Evolutionary conservation across 2,888 invertebrate species (phyloP), one percentile per base, ranked within the genome.

Genomic region (Dynastes tityus): DNA sequence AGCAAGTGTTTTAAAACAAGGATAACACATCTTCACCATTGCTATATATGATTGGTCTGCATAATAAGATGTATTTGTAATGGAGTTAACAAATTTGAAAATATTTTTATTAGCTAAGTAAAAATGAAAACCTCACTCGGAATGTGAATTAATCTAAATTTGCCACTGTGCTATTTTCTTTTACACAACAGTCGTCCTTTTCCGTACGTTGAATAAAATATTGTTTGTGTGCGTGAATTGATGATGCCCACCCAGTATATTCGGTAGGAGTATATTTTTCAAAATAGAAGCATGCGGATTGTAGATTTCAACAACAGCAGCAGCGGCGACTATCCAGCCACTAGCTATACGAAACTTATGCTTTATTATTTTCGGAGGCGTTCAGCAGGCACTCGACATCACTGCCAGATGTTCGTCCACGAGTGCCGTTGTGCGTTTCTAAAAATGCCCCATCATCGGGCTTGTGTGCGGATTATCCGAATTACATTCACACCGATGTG

Each of bases 341-440:
- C 40, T 16, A 16, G 2, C 8, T 22, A 37, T 29, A 61, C 22
- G 61, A 61, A 68, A 68, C 67, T 73, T 45, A 8, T 73, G 11
- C 58, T 73, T 73, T 73, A 61, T 73, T 73, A 73, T 73, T 73
- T 73, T 73, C 45, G 73, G 61, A 73, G 58, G 58, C 32, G 61
- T 73, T 58, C 73, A 73, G 53, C 53, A 45, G 37, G n/a, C 16
- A 32, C 37, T 55, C 71, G 37, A 16, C 67, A 49, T 68, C 67
- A 49, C 16, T 61, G 27, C 73, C 73, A 73, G 73, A 73, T 73
- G 73, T 73, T 73, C 73, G 61, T 58, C 73, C 55, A 45, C 45
- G 53, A 55, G 55, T 70, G 70, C 45, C 71, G 71, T 55, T 55
- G 29, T 68, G 32, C 58, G 27, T 45, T 73, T 73, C 73, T 73